Conservation (phyloP, 2,113 vertebrate species). For the Pygoscelis antarcticus region DNA sequence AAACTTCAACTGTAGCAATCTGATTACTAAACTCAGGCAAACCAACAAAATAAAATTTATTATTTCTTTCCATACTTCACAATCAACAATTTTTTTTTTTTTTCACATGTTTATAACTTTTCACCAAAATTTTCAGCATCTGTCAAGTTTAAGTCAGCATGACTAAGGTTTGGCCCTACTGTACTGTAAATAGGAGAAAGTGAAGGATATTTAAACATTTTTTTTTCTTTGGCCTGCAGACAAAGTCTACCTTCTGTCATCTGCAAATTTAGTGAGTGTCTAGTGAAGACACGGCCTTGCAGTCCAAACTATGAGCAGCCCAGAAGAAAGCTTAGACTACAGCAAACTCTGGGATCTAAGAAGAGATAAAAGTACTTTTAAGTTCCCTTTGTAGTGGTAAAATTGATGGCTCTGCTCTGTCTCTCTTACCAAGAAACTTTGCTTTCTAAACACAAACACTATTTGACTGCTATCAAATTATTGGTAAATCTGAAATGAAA, state of each 20-base stretch:
- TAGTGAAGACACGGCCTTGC: background rate
- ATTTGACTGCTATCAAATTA: background rate
- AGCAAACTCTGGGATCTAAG: background rate
- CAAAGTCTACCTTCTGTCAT: background rate
- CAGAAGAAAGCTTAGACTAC: background rate
- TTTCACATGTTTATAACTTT: background rate
- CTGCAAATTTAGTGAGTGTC: background rate
- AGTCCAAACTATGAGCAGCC: background rate
- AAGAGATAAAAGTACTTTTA: background rate
- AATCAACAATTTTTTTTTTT: background rate
- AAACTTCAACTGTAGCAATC: background rate
- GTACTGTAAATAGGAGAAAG: background rate
- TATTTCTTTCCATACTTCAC: background rate
- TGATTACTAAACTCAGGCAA: background rate
- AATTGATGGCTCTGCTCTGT: background rate
- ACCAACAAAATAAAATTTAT: background rate
- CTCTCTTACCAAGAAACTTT: background rate
- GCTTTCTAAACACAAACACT: background rate
- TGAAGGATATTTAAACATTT: rapidly evolving
- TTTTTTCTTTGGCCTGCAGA: background rate
- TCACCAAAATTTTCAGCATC: background rate
- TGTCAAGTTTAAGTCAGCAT: background rate
- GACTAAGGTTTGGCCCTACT: background rate
- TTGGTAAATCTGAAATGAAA: background rate
- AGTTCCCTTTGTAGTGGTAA: background rate